Percentiles rank a stretch among this genome's conserved stretches.
Conservation (phyloP, 2,888 invertebrate genomes). For the Diadegma fenestrale region DNA sequence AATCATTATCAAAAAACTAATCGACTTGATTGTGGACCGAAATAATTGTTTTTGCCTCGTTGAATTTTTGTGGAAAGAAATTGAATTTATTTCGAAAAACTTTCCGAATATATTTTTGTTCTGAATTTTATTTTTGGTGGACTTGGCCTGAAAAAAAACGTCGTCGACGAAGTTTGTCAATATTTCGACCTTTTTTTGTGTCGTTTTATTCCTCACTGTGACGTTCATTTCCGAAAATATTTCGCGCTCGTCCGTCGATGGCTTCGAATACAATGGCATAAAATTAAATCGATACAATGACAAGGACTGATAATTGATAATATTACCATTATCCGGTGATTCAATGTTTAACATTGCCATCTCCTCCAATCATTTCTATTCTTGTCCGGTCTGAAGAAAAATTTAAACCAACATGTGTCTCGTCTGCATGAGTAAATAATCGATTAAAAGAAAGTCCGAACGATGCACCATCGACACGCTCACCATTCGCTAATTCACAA, state of each 20-base stretch:
- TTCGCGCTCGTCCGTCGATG: not conserved
- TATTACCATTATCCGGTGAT: slow-evolving; percentile 34
- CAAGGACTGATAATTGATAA: slow-evolving; percentile 23
- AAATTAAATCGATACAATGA: slow-evolving; percentile 26
- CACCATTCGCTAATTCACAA: not conserved
- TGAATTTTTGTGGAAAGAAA: not conserved
- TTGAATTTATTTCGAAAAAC: not conserved
- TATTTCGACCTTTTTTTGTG: not conserved
- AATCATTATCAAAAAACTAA: not conserved
- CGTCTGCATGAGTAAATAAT: not conserved
- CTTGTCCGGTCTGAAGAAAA: slow-evolving; percentile 21
- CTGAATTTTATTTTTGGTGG: not conserved
- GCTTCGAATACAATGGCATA: slow-evolving; percentile 3
- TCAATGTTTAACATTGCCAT: slow-evolving; percentile 30
- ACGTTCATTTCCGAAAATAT: slow-evolving; percentile 10
- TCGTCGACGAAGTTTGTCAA: not conserved
- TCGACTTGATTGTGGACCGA: not conserved
- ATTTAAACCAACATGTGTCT: not conserved
- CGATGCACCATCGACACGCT: not conserved
- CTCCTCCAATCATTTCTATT: slow-evolving; percentile 22
- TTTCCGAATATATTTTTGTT: not conserved
- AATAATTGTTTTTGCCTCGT: not conserved
- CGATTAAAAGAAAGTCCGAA: not conserved
- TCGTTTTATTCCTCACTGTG: not conserved
- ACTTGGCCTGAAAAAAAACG: not conserved